These are phyloP conservation scores for Doris montereyensis DNA, from an alignment of 2,888 invertebrate species.

Conservation along the genomic window DNA sequence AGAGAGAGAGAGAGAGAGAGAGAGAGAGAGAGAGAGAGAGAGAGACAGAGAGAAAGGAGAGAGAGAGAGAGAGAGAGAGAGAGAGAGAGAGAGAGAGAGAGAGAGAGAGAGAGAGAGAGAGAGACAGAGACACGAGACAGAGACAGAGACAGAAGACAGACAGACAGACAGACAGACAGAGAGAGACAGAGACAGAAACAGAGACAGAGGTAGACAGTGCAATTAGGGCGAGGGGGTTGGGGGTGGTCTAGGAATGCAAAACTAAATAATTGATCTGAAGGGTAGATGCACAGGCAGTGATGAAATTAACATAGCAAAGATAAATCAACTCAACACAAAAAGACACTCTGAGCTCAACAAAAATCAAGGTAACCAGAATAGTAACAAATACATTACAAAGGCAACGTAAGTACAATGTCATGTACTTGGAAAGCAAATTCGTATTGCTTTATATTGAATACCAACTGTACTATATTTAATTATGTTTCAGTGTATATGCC, in stretches of 20 bases:
- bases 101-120: not conserved
- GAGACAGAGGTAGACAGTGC: slow-evolving; percentile 2
- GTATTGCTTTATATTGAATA: no score
- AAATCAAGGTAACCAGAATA: no score
- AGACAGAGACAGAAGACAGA: not conserved
- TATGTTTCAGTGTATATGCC: no score
- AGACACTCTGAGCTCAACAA: no score
- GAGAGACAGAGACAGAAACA: not conserved
- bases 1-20: not conserved
- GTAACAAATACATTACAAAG: no score
- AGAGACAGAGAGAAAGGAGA: not conserved
- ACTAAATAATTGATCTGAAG: not conserved
- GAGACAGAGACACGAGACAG: no score
- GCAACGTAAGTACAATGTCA: no score
- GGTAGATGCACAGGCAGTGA: not conserved
- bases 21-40: not conserved
- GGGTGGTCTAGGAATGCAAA: no score
- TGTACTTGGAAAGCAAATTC: no score
- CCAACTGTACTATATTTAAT: no score
- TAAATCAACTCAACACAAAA: no score
- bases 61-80: not conserved
- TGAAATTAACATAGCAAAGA: slow-evolving; percentile 2
- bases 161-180: not conserved
- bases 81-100: not conserved
- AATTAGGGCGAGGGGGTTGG: not conserved